phyloP scores from a whole-genome alignment of 2,797 vertebrate genomes.

The Eospalax fontanierii region DNA sequence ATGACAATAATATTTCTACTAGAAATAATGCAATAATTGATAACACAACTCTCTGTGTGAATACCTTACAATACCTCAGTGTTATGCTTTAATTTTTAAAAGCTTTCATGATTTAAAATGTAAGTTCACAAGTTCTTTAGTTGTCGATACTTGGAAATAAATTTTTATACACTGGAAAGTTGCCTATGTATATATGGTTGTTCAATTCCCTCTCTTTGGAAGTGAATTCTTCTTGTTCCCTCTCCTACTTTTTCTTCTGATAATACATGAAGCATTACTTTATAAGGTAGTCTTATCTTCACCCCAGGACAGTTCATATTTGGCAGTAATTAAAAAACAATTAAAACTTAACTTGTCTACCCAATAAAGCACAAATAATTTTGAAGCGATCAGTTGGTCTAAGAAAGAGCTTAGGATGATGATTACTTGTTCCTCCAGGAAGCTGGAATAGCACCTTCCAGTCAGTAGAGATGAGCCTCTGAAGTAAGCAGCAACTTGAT shows the following conservation, averaged over 20 bases:
- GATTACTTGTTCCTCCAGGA: too few species aligned
- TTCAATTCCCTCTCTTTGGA: background rate
- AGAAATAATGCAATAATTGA: conserved; percentile 3
- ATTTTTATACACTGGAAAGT: background rate
- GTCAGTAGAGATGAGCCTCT: too few species aligned
- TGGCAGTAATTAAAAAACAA: conserved; percentile 2
- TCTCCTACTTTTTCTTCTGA: too few species aligned
- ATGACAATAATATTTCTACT: background rate
- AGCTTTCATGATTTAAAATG: background rate
- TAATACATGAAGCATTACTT: too few species aligned
- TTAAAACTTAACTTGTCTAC: background rate
- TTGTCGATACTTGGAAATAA: background rate
- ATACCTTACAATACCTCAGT: background rate
- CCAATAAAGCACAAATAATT: background rate
- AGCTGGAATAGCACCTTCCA: too few species aligned
- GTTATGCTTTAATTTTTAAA: conserved; percentile 41
- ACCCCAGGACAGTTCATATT: conserved; percentile 26
- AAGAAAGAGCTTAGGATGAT: background rate
- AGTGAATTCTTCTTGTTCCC: background rate
- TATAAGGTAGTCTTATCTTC: too few species aligned
- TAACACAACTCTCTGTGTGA: background rate
- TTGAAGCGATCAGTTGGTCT: background rate
- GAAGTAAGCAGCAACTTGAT: too few species aligned
- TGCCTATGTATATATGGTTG: background rate
- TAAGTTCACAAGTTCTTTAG: conserved; percentile 40